Base-by-base conservation (phyloP, 2,113 vertebrate genomes). In the Hydrochoerus hydrochaeris region DNA sequence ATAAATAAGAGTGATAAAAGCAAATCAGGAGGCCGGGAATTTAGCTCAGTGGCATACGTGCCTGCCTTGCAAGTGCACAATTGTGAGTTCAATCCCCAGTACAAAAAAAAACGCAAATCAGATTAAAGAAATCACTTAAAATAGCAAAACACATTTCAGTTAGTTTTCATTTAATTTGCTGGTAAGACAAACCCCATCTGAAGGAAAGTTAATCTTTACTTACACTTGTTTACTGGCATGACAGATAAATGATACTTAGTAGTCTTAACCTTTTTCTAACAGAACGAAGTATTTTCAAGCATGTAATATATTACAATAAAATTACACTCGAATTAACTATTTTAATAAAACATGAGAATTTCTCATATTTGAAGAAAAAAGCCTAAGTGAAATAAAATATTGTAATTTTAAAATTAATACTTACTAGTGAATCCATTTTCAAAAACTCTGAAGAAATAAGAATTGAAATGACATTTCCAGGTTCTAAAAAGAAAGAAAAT, bases 391-490 rank as follows among this genome's bases (percentile, higher is more conserved):
- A 92, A 91, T 28, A 97, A 88, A 35, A 77, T 8, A 46, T 63
- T 87, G 19, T 44, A 94, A 95, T 41, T 84, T 44, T 67, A 62
- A 97, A 96, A 73, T 95, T 96, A 97, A 95, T 99, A 99, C 99
- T 99, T 99, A 99, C 99, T 98, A 99, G 99, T 94, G 99, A 99
- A 98, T 99, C 99, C 99, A 99, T 99, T 99, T 99, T 99, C 99
- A 99, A 99, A 99, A 99, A 99, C 97, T 99, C 99, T 85, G 99
- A 99, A 98, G 99, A 99, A 99, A 99, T 99, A 98, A 99, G 99
- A 98, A 99, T 99, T 97, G 99, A 99, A 99, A 99, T 99, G 97
- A 99, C 99, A 99, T 99, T 99, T 98, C 99, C 99, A 98, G 99
- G 99, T 98, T 99, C 99, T 99, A 98, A 97, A 99, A 99, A 94